Percentiles rank a stretch among this genome's conserved stretches.
Evolutionary conservation across 2,113 vertebrate genomes (phyloP).

Genomic region (Syrrhaptes paradoxus): DNA sequence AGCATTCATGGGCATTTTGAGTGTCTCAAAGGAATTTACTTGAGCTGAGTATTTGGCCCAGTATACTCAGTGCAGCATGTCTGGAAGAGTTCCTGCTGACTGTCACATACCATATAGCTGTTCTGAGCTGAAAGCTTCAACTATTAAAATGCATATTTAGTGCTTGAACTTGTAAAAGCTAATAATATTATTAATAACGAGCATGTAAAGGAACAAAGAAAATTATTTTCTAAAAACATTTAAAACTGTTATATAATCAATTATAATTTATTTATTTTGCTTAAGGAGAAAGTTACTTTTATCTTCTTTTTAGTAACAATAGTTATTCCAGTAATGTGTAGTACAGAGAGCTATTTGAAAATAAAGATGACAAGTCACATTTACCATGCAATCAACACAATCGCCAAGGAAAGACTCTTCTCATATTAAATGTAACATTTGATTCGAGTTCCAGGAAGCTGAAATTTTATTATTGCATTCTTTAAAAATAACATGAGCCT

Average conservation of each 20-base stretch:
- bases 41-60: neutral
- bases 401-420: neutral
- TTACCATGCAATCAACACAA: neutral
- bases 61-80: neutral
- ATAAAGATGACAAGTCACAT: neutral
- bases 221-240: neutral
- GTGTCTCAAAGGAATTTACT: neutral
- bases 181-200: neutral
- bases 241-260: neutral
- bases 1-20: neutral
- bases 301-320: neutral
- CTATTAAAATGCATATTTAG: neutral
- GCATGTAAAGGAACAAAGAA: neutral
- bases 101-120: neutral
- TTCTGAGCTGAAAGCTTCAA: neutral
- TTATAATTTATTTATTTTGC: neutral
- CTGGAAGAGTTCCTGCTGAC: neutral
- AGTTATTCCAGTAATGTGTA: neutral
- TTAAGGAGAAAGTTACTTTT: neutral
- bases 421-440: neutral
- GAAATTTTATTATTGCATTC: conserved; percentile 5
- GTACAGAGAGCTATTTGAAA: neutral
- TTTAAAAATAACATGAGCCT: neutral
- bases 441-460: neutral
- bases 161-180: neutral